Evolutionary conservation across 2,113 vertebrate genomes (phyloP).

Genomic region (Tautogolabrus adspersus): DNA sequence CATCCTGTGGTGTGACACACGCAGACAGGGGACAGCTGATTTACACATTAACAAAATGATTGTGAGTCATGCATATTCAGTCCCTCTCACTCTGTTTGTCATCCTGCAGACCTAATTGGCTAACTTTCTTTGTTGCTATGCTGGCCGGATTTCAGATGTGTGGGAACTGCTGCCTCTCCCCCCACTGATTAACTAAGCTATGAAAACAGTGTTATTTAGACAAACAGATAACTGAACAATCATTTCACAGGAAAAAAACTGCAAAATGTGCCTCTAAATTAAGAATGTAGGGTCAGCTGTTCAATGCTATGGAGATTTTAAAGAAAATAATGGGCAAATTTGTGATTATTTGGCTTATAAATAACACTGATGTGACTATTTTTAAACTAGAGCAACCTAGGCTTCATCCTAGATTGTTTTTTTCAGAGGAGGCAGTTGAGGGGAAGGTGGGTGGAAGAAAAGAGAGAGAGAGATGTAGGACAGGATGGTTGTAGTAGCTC

Average conservation of each 20-base stretch:
- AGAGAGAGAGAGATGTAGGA: constrained; percentile 21
- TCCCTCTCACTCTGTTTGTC: constrained; percentile 61
- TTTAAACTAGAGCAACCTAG: constrained; percentile 3
- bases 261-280: constrained; percentile 5
- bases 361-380: neutral
- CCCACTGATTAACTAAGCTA: constrained; percentile 39
- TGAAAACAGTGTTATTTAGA: constrained; percentile 62
- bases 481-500: constrained; percentile 47
- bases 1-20: constrained; percentile 52
- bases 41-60: constrained; percentile 53
- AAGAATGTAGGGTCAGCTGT: neutral
- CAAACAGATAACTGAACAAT: constrained; percentile 18
- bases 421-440: constrained; percentile 25
- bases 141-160: constrained; percentile 66
- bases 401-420: constrained; percentile 13
- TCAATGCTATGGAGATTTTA: neutral
- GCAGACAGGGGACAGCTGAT: constrained; percentile 19
- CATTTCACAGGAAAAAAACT: neutral
- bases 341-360: neutral
- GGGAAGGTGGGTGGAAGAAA: constrained; percentile 30
- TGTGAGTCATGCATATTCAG: constrained; percentile 68
- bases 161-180: constrained; percentile 56
- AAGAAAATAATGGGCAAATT: neutral
- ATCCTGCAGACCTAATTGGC: constrained; percentile 70
- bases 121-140: constrained; percentile 81